Evolutionary conservation across 2,797 vertebrate species (phyloP), one percentile per base, ranked within the genome.

Genomic region (Gymnodraco acuticeps): DNA sequence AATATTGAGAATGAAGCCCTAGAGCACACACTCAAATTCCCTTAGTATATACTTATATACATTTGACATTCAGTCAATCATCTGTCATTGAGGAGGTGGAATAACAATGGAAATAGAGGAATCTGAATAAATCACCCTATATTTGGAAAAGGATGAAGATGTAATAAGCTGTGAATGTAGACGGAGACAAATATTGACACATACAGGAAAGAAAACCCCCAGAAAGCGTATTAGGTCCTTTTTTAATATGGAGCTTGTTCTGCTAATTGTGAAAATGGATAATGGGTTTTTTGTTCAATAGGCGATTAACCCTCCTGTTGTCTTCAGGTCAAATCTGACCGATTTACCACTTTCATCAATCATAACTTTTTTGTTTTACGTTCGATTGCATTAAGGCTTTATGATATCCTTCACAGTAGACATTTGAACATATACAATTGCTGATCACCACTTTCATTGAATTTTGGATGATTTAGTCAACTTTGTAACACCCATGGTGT

Each of bases 111-210:
- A 63, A 12, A 41, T 3, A 13, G 31, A 19, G 9, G 23, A 38
- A 17, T 38, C 38, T 53, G 33, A 23, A 73, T 73, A 58, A 80
- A 84, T 72, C 70, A 52, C n/a, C 17, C 46, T 65, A 31, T 64
- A 1, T 75, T 38, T 54, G 43, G 23, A 27, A 41, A 56, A 62
- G 67, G 75, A 70, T 75, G 58, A 70, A 51, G 60, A 54, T 58
- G 56, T 75, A 68, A 83, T 71, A 74, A 75, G 31, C 54, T 66
- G 74, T 54, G 61, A 77, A 82, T 52, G 51, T 55, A 13, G 77
- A 71, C 31, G 20, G 7, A 45, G 72, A 83, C 78, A 75, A 80
- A 77, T 77, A 73, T 69, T n/a, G 33, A 73, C 41, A n/a, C 43
- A 1, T 1, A 5, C 27, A 27, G 27, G 4, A 27, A 27, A 4